These are phyloP conservation scores for Agrotis exclamationis DNA, from an alignment of 2,888 invertebrate species.

Conservation along the genomic window DNA sequence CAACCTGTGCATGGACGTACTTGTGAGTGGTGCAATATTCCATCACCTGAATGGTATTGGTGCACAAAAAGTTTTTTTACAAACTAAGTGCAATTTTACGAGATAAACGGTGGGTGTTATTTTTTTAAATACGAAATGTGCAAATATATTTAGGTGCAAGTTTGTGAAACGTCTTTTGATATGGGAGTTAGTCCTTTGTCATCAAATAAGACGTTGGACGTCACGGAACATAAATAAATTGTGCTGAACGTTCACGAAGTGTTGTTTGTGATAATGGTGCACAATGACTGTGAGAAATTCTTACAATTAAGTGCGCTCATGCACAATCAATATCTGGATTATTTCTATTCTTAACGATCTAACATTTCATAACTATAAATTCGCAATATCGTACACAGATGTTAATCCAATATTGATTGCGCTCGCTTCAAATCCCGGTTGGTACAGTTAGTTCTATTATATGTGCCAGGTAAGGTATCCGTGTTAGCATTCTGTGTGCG, in stretches of 20 bases:
- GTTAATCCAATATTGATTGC: constrained; percentile 64
- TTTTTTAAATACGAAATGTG: constrained; percentile 46
- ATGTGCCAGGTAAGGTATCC: constrained; percentile 65
- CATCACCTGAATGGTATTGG: constrained; percentile 64
- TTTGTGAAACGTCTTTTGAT: constrained; percentile 48
- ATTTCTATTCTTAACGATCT: constrained; percentile 9
- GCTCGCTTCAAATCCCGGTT: constrained; percentile 43
- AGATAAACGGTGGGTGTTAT: constrained; percentile 34
- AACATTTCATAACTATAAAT: constrained; percentile 3
- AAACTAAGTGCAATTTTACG: constrained; percentile 61
- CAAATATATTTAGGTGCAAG: constrained; percentile 45
- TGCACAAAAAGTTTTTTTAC: constrained; percentile 57
- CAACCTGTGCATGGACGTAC: constrained; percentile 71
- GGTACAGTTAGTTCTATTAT: constrained; percentile 43
- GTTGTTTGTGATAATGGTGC: constrained; percentile 38
- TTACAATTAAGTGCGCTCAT: constrained; percentile 32
- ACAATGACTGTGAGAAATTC: constrained; percentile 11
- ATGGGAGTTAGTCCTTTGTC: constrained; percentile 33
- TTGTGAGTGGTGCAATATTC: constrained; percentile 70
- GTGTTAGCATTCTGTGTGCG: constrained; percentile 67
- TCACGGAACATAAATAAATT: constrained; percentile 43
- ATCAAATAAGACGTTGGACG: constrained; percentile 51
- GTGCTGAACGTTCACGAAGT: constrained; percentile 42
- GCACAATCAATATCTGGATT: constrained; percentile 50
- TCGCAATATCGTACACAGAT: constrained; percentile 13